Conservation (phyloP, 1,140 invertebrate species). For the Plectrocnemia conspersa region DNA sequence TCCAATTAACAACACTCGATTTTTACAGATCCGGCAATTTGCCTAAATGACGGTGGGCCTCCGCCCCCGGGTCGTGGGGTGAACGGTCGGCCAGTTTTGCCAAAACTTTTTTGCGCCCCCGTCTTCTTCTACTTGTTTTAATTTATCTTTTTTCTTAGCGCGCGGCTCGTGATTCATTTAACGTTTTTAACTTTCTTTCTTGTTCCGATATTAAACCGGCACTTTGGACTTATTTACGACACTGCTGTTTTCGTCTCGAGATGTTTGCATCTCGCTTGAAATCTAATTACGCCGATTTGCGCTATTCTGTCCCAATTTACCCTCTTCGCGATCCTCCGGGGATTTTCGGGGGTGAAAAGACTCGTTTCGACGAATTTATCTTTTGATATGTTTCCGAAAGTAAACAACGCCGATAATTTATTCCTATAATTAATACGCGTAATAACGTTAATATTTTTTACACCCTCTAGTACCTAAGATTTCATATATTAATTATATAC, state of each 20-base stretch:
- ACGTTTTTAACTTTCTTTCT: slow-evolving; percentile 9
- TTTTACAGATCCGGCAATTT: neutral
- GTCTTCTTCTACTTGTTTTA: too few species aligned
- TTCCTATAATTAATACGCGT: neutral
- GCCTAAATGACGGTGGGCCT: neutral
- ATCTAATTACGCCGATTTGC: slow-evolving; percentile 14
- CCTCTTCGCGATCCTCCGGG: neutral
- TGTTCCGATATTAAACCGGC: slow-evolving; percentile 12
- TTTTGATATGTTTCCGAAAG: neutral
- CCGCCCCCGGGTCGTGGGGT: too few species aligned
- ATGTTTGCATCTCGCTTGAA: slow-evolving; percentile 6
- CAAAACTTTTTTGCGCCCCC: too few species aligned
- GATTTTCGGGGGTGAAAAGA: neutral
- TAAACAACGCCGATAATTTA: neutral
- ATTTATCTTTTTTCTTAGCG: slow-evolving; percentile 16
- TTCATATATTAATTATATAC: too few species aligned
- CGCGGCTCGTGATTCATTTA: slow-evolving; percentile 15
- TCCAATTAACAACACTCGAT: too few species aligned
- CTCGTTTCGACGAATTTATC: neutral
- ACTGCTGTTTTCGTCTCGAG: slow-evolving; percentile 10
- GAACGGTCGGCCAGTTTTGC: too few species aligned
- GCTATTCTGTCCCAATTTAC: slow-evolving; percentile 3
- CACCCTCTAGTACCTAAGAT: too few species aligned
- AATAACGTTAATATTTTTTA: too few species aligned
- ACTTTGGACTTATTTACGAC: slow-evolving; percentile 12